phyloP scores from a whole-genome alignment of 2,888 invertebrate genomes.

The Mesorhabditis spiculigera region DNA sequence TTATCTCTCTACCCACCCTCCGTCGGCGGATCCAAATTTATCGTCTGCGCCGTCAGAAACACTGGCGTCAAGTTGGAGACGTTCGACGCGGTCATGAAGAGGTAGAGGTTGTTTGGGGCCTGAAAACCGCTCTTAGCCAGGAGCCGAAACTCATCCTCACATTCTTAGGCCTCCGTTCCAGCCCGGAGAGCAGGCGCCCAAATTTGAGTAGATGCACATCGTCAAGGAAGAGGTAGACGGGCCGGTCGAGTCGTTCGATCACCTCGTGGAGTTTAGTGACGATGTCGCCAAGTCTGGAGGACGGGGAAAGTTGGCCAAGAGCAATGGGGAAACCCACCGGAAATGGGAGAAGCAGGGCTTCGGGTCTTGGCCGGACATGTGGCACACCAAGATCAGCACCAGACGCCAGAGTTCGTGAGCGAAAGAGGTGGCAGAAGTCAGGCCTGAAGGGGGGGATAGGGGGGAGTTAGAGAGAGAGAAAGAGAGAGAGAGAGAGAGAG shows the following conservation, averaged over 20 bases:
- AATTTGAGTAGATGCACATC: constrained; percentile 49
- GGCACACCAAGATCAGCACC: constrained; percentile 25
- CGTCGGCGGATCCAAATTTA: constrained; percentile 29
- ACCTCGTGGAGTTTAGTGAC: constrained; percentile 9
- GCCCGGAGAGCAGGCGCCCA: constrained; percentile 40
- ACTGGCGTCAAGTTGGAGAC: constrained; percentile 27
- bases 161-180: constrained; percentile 20
- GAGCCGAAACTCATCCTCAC: background rate
- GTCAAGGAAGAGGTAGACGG: constrained; percentile 52
- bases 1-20: constrained; percentile 13
- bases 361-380: constrained; percentile 19
- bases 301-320: background rate
- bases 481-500: too few relatives aligned
- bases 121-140: constrained; percentile 11
- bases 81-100: constrained; percentile 32
- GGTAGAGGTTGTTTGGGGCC: constrained; percentile 27
- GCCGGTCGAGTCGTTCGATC: constrained; percentile 28
- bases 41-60: constrained; percentile 29
- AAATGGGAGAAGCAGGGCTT: constrained; percentile 8
- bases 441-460: background rate
- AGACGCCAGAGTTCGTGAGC: constrained; percentile 50
- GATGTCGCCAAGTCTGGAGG: background rate
- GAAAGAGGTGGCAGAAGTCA: constrained; percentile 45
- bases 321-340: constrained; percentile 10
- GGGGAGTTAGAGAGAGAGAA: too few relatives aligned